Evolutionary conservation across 1,140 invertebrate genomes (phyloP), one percentile per base, ranked within the genome.

Genomic region (Saccostrea cuccullata): DNA sequence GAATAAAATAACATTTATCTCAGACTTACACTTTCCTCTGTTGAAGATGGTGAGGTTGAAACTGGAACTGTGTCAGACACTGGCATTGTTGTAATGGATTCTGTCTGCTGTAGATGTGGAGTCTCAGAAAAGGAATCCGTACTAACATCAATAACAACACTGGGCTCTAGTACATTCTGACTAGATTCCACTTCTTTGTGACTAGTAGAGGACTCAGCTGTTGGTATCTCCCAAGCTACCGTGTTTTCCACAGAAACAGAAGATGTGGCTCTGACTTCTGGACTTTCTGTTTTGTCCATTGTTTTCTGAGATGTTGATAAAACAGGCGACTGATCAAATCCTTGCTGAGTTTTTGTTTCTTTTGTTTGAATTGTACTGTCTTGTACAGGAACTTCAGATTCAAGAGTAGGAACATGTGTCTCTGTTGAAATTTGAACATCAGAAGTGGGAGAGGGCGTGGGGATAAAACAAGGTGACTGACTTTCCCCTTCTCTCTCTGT

Each of bases 301-400:
- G 70, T 70, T 17, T 86, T 67, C 36, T 67, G 82, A 55, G 86
- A 85, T 12, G 88, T 77, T 13, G 88, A 77, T 30, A 77, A 12
- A 30, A 77, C 70, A 15, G 26, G 70, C 17, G 70, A 77, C 30
- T 26, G 70, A 36, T 26, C 9, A 36, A 15, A 26, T 2, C 26
- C 30, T 77, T 77, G 60, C 60, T 67, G 26, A 77, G 26, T 26
- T 40, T 77, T 77, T 13, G 70, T 77, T 77, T 77, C 70, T 12
- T 77, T 26, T 26, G 70, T 11, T 77, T 4, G 23, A 36, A 77
- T 26, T 36, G 23, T 77, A 15, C 23, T 36, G 9, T 77, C 70
- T 15, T 77, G 23, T 0, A 77, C 70, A 77, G 70, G 30, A 36
- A 36, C 13, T 30, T 77, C 70, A 13, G 70, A 77, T 15, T 77